Base-by-base conservation (phyloP, 2,888 invertebrate species). In the Stratiomys singularior region DNA sequence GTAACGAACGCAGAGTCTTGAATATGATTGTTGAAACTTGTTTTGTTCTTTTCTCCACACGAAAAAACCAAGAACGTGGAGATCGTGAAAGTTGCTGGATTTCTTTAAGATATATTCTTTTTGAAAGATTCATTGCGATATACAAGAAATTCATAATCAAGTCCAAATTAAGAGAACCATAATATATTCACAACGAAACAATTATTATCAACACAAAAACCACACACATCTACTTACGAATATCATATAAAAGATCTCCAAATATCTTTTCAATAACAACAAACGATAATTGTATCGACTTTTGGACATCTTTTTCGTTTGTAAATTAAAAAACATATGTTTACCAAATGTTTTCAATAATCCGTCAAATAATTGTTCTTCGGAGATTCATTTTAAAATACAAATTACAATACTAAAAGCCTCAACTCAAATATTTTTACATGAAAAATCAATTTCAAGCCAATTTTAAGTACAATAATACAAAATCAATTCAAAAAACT, bases 191-290 rank as follows among this genome's bases (percentile, higher is more conserved):
- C 7, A 37, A 37, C 37, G 37, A 37, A 72, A 56, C 56, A 58
- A 74, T 37, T 79, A 79, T n/a, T 80, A 5, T 15, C 1, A 74
- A 37, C 74, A 74, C 21, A 21, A 60, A 82, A 81, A 77, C 76
- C 78, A 80, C 79, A 81, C 79, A 79, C 60, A 77, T 79, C 81
- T 81, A 80, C 77, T 79, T 79, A 80, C 78, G 80, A 76, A 81
- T 78, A 78, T 79, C 71, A 56, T 63, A 52, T 76, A 67, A 63
- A 52, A 56, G 15, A 27, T 25, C 46, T 76, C 27, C 18, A 25
- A 71, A 67, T 44, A 44, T 44, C 21, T 15, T 67, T 21, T 18
- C 28, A 7, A 11, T 64, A n/a, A n/a, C 28, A 64, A 13, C 37
- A 37, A 52, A 52, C 15, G 18, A n/a, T n/a, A n/a, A n/a, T 4